phyloP scores from a whole-genome alignment of 2,797 vertebrate species.

The Pseudomugil gertrudae region DNA sequence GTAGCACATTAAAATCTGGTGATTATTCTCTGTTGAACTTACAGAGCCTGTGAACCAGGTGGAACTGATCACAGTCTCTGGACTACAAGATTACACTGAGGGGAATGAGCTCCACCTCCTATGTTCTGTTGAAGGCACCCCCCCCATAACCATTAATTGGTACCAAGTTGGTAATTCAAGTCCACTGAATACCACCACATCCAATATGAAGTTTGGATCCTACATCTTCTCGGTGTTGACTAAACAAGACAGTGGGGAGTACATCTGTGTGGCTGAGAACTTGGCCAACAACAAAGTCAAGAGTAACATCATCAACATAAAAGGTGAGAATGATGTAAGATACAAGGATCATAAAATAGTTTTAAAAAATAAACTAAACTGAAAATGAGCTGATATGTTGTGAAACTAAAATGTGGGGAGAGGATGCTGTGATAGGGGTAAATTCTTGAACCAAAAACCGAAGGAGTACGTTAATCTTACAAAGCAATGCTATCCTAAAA shows the following conservation, averaged over 20 bases:
- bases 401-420: background rate
- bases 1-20: background rate
- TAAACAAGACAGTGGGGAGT: slow-evolving; percentile 60
- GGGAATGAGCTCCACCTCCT: slow-evolving; percentile 65
- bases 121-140: slow-evolving; percentile 68
- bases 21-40: slow-evolving; percentile 4
- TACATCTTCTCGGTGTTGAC: slow-evolving; percentile 13
- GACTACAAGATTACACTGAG: slow-evolving; percentile 53
- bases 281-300: slow-evolving; percentile 35
- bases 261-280: slow-evolving; percentile 78
- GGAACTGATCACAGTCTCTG: slow-evolving; percentile 51
- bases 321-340: slow-evolving; percentile 56
- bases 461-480: too few species aligned
- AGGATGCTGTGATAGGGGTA: too few species aligned
- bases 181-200: slow-evolving; percentile 24
- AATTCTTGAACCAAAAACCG: too few species aligned
- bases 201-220: background rate
- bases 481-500: too few species aligned
- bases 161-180: slow-evolving; percentile 28
- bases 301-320: slow-evolving; percentile 45
- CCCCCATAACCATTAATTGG: slow-evolving; percentile 76
- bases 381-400: background rate
- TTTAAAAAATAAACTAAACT: too few species aligned
- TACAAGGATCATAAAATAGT: too few species aligned
- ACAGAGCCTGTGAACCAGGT: slow-evolving; percentile 68